Evolutionary conservation across 2,888 invertebrate genomes (phyloP), one percentile per base, ranked within the genome.

Genomic region (Stenodema calcarata): DNA sequence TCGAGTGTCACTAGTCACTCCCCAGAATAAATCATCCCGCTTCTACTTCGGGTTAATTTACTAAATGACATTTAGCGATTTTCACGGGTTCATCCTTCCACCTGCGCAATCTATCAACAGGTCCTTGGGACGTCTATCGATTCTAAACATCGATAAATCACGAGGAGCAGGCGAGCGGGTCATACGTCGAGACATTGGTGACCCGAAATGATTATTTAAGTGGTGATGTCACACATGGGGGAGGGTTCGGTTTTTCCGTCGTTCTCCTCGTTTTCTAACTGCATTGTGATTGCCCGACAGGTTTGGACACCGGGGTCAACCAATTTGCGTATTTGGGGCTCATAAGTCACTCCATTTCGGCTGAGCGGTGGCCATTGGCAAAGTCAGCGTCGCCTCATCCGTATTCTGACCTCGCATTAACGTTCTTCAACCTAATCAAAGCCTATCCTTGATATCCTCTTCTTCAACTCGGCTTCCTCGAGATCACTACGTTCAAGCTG

Each of bases 41-140:
- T 73, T 41, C 83, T 70, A 35, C 83, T 75, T n/a, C 84, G 84
- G 76, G 84, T 84, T 84, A 84, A 84, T 84, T 84, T 84, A 75
- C 73, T 84, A 84, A 84, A 84, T 84, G 84, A 84, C 84, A 84
- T 84, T 84, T 84, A 84, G 84, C 84, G 75, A 75, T 84, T 84
- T 84, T 76, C 84, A 84, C 84, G 75, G 75, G 84, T 76, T 83
- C 83, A 83, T 83, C 83, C 62, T 70, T 84, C 84, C 84, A 84
- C 84, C 84, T 84, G 84, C 84, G 84, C 84, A 73, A 75, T 73
- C 84, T 73, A 84, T 84, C 84, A 84, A 84, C 73, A 75, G 47
- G 75, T 75, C 84, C 84, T 84, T 84, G 84, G 50, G 35, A 75
- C 76, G 84, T 83, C 83, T 69, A 70, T 73, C 69, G 83, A 75